Evolutionary conservation across 2,797 vertebrate species (phyloP), one percentile per base, ranked within the genome.

Genomic region (Ptychadena robeensis): DNA sequence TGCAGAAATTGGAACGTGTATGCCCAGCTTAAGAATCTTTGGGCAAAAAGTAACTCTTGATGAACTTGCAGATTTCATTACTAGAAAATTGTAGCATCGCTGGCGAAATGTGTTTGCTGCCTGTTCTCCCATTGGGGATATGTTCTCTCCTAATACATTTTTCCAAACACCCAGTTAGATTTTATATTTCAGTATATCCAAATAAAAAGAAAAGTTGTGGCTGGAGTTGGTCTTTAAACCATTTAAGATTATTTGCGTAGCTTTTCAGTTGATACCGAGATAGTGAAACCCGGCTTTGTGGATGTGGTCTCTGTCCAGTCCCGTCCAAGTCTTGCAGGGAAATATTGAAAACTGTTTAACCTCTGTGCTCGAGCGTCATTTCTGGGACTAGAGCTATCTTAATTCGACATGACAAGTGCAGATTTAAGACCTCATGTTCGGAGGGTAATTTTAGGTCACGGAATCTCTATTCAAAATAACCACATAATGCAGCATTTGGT

Each of bases 391-490:
- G 81, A 87, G 86, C 75, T 79, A 85, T 88, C 85, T 73, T 86
- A 77, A 86, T 87, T 87, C 88, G 74, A 80, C 57, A 83, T 32
- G 34, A 87, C 37, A 53, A 81, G 22, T 78, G 74, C 34, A 87
- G 76, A 88, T 89, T 88, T 89, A 83, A 86, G 70, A 86, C 75
- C 79, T 83, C 71, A 38, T 83, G 65, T 31, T 79, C 87, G 67
- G 67, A 90, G 90, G 90, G 92, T 92, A 91, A 93, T 90, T 92
- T 94, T 89, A 93, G 91, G 92, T 92, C 93, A 94, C 85, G 82
- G 88, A 92, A 75, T 86, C 85, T 85, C 88, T 88, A 92, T 93
- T 89, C 93, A 92, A 92, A 93, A 91, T 91, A 93, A 92, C 91
- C 90, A 89, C 87, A 88, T 91, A 90, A 90, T 90, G 86, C 89